Evolutionary conservation across 2,888 invertebrate species (phyloP).

Genomic region (Lycia hirtaria): DNA sequence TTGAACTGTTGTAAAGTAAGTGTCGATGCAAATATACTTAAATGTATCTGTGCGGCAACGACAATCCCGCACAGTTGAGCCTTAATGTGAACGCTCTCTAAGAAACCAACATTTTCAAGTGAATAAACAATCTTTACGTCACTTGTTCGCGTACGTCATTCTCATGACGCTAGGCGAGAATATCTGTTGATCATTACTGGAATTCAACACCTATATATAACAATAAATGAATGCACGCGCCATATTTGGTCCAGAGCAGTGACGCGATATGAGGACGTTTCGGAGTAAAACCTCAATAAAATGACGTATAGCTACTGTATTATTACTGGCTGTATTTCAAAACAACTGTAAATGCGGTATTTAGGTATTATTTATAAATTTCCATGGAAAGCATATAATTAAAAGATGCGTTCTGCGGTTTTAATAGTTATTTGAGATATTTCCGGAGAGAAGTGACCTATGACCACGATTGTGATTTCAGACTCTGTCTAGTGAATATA

Average conservation of each 20-base stretch:
- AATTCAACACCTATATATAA: neutral
- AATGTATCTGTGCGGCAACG: too few relatives aligned
- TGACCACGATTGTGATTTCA: too few relatives aligned
- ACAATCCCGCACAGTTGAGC: too few relatives aligned
- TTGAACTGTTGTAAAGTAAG: too few relatives aligned
- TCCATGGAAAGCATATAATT: neutral
- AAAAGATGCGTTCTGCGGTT: neutral
- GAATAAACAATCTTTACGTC: too few relatives aligned
- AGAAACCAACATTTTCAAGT: too few relatives aligned
- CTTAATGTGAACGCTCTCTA: too few relatives aligned
- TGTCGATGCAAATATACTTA: too few relatives aligned
- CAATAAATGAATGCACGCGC: neutral
- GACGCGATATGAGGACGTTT: neutral
- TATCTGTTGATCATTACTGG: neutral
- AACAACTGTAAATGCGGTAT: neutral
- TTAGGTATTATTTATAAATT: neutral
- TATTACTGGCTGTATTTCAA: neutral
- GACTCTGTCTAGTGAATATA: too few relatives aligned
- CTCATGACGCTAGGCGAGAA: neutral
- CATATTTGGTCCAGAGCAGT: constrained; percentile 8
- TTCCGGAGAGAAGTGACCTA: too few relatives aligned
- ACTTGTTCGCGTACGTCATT: neutral
- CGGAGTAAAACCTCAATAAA: neutral
- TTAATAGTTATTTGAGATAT: too few relatives aligned
- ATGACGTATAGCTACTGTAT: constrained; percentile 1